Evolutionary conservation across 2,113 vertebrate genomes (phyloP), one percentile per base, ranked within the genome.

Genomic region (Mola mola): DNA sequence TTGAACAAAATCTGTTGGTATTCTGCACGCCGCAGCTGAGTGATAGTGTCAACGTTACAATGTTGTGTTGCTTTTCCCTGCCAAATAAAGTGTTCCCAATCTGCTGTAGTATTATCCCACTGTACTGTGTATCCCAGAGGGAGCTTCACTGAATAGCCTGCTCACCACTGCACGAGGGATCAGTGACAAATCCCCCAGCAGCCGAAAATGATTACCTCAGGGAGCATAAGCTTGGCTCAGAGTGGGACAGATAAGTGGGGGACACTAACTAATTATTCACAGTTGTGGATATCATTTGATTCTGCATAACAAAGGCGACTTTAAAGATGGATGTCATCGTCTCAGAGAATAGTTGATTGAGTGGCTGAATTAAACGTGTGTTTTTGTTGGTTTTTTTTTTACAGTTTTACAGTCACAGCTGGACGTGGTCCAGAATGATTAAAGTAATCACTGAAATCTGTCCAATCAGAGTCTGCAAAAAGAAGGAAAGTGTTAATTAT

Each of bases 151-250:
- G 81, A 84, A 80, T 72, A 74, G 75, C 71, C 75, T 48, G 64
- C 75, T 71, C 57, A 36, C 70, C 29, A 37, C 75, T 51, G 67
- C 75, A 72, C 8, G 11, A 78, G 70, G 78, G 82, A 85, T 84
- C 64, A 78, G 66, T 83, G 74, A 81, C 75, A 83, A 88, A 85
- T 84, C 80, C 78, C 72, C 58, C 75, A 75, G 76, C 77, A 79
- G 82, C 66, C 40, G 67, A 81, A 77, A 75, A 67, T 68, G 66
- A 74, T 86, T 40, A 84, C 85, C 74, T 74, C 2, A 11, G 78
- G 53, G 56, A 87, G 68, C 66, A 58, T 73, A 71, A 78, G 50
- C 64, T 72, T 15, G 37, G 78, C 75, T 36, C 75, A 81, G 69
- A 85, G 66, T n/a, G 77, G 81, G 41, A 55, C 61, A 29, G 6